A percentile compares a stretch with the other conserved stretches of the same genome.
Conservation (phyloP, 2,113 vertebrate species). For the Heterochromis multidens region DNA sequence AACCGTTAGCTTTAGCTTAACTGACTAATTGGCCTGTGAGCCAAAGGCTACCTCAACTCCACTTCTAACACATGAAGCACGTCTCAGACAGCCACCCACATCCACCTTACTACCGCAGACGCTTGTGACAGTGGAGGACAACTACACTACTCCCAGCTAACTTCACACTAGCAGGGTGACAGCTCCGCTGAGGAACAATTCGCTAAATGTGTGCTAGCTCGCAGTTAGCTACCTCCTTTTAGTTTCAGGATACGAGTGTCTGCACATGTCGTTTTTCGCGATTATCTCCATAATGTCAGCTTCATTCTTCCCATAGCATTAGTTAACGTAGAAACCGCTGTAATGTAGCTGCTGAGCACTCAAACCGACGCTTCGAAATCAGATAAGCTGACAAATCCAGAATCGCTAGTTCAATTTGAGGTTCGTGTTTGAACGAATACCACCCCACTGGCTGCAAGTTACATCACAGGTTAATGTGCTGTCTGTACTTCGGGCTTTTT, state of each 20-base stretch:
- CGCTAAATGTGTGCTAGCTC: background rate
- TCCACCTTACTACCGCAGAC: background rate
- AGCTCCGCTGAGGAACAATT: background rate
- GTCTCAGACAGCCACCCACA: background rate
- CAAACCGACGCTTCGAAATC: background rate
- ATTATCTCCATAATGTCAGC: constrained; percentile 3
- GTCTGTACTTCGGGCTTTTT: background rate
- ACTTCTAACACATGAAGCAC: background rate
- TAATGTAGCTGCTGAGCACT: background rate
- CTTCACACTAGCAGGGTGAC: background rate
- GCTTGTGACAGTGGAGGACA: background rate
- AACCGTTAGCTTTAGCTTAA: constrained; percentile 19
- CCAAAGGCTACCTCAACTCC: background rate
- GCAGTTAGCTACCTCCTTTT: constrained; percentile 11
- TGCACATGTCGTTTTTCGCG: background rate
- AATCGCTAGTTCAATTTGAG: background rate
- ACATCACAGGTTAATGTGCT: background rate
- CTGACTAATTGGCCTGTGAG: constrained; percentile 23
- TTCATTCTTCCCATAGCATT: background rate
- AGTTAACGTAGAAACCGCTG: background rate
- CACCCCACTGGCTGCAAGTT: background rate
- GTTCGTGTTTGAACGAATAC: background rate
- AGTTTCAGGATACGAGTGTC: background rate
- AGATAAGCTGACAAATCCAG: background rate
- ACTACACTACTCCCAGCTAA: background rate